phyloP scores from a whole-genome alignment of 2,888 invertebrate genomes.

The Neoaliturus tenellus region DNA sequence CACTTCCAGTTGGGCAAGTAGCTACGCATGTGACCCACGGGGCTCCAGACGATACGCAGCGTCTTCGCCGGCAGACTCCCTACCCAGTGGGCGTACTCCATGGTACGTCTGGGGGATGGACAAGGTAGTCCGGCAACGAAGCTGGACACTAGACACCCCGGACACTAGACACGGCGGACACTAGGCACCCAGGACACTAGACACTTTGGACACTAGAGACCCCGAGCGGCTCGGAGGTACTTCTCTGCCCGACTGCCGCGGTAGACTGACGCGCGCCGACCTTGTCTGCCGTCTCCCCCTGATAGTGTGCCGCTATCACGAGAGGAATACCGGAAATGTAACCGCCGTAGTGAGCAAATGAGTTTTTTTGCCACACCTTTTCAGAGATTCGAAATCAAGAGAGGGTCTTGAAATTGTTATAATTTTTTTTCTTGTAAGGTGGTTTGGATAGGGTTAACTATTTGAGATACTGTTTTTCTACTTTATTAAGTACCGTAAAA shows the following conservation, averaged over 20 bases:
- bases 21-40: constrained; percentile 16
- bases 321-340: too few relatives aligned
- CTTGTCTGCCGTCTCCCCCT: too few relatives aligned
- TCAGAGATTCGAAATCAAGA: too few relatives aligned
- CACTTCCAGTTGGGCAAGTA: constrained; percentile 35
- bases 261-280: not conserved
- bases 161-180: not conserved
- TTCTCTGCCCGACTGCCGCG: not conserved
- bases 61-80: constrained; percentile 40
- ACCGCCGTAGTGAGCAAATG: too few relatives aligned
- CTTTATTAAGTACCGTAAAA: too few relatives aligned
- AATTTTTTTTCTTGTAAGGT: too few relatives aligned
- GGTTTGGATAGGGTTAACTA: too few relatives aligned
- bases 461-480: too few relatives aligned
- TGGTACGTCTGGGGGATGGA: not conserved
- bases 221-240: not conserved
- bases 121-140: not conserved
- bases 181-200: not conserved
- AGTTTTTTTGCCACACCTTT: too few relatives aligned
- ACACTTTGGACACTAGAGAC: not conserved
- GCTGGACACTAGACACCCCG: not conserved
- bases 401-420: too few relatives aligned
- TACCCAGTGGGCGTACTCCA: constrained; percentile 45
- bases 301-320: too few relatives aligned
- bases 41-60: constrained; percentile 18